Base-by-base conservation (phyloP, 2,113 vertebrate genomes). In the Rhadina sibilatrix region DNA sequence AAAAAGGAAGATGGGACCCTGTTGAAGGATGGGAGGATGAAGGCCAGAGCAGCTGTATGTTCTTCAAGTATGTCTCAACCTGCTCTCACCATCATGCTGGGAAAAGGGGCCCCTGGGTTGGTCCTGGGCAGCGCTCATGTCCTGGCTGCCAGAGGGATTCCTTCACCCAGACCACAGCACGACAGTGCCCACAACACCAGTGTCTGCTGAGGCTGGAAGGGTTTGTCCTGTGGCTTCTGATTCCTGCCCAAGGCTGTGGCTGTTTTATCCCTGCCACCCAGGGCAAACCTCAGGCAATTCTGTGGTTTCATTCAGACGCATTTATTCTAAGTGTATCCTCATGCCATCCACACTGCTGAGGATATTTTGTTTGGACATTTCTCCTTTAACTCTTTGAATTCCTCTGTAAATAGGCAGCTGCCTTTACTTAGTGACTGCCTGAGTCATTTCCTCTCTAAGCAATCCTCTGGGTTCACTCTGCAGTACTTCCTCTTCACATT, bases 381-480 rank as follows among this genome's bases (percentile, higher is more conserved):
- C 56, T 8, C 40, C 89, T 95, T 97, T 97, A 93, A 94, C 93
- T 92, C 78, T 93, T 96, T 76, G 79, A 80, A 92, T 89, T 87
- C 95, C 85, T 83, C 53, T 89, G 84, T 44, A 65, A 96, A 94
- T 27, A 92, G 46, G 93, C 92, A 97, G 44, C 28, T 85, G 94
- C 69, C 87, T 97, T 89, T 64, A 65, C 91, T 94, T 92, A 86
- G 91, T 49, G 49, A 95, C 82, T 80, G 74, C 18, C 56, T 75
- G 87, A 95, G 68, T 98, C 90, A 96, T 94, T 98, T 97, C 97
- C 97, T 94, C 72, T 79, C 89, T 53, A 27, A 94, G 89, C 57
- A 89, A 40, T 57, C 94, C 89, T 83, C 74, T 38, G 80, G 71
- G 86, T 15, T 97, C 90, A 28, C 40, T 37, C 89, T 60, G 75